phyloP scores from a whole-genome alignment of 1,140 invertebrate genomes.

The Tenebrio molitor region DNA sequence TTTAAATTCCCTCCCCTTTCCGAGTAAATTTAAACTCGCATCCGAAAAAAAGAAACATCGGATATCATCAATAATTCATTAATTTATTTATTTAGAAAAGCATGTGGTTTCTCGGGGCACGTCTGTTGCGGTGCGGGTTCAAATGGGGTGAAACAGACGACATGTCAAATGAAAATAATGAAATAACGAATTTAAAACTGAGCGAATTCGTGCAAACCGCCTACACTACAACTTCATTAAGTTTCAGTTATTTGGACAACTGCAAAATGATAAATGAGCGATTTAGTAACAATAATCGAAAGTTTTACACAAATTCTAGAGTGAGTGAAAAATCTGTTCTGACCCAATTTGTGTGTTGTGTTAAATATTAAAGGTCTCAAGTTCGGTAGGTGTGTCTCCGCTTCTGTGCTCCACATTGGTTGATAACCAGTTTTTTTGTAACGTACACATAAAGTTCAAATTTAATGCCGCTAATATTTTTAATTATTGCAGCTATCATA shows the following conservation, averaged over 20 bases:
- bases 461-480: slow-evolving; percentile 11
- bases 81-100: slow-evolving; percentile 1
- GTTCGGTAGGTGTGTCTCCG: background rate
- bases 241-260: too few species aligned
- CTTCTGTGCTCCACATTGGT: slow-evolving; percentile 23
- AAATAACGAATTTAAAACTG: too few species aligned
- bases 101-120: background rate
- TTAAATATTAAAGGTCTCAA: background rate
- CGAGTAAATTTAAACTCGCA: background rate
- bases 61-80: background rate
- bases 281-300: background rate
- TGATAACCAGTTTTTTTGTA: slow-evolving; percentile 7
- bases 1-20: background rate
- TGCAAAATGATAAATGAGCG: background rate
- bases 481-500: slow-evolving; percentile 13
- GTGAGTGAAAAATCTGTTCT: background rate
- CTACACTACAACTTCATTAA: too few species aligned
- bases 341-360: background rate
- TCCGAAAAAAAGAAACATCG: background rate
- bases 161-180: too few species aligned
- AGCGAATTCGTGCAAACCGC: too few species aligned
- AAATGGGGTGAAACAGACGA: too few species aligned
- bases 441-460: slow-evolving; percentile 18
- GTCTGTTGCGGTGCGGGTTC: too few species aligned
- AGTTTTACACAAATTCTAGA: background rate